These are phyloP conservation scores for Luperina nickerlii DNA, from an alignment of 2,888 invertebrate species.

Conservation along the genomic window DNA sequence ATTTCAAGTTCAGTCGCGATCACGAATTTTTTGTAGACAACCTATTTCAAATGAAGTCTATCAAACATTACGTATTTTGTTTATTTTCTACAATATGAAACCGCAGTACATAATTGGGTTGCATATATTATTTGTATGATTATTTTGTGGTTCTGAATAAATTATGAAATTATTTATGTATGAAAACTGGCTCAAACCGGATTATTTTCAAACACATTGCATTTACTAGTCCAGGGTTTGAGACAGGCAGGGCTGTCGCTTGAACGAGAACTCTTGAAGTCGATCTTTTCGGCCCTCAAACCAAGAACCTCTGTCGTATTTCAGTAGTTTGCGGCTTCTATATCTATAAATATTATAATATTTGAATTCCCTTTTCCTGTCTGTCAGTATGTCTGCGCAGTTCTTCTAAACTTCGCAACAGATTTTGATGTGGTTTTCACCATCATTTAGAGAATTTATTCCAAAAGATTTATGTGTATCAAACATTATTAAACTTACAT, in stretches of 20 bases:
- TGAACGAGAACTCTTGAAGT: neutral
- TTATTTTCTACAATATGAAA: neutral
- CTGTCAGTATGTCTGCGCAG: neutral
- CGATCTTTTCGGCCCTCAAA: neutral
- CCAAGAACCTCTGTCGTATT: no score
- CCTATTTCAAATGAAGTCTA: slow-evolving; percentile 1
- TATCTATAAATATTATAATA: neutral
- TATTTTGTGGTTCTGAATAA: neutral
- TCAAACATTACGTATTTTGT: neutral
- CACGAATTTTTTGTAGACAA: neutral
- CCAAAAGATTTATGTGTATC: neutral
- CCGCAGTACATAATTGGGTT: neutral
- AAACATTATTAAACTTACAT: no score
- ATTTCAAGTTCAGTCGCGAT: neutral
- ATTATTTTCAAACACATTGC: neutral
- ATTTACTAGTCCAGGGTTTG: neutral
- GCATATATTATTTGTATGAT: slow-evolving; percentile 6
- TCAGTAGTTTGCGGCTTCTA: neutral
- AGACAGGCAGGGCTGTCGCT: neutral
- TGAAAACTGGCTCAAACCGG: neutral
- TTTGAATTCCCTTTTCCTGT: no score
- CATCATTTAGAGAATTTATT: neutral
- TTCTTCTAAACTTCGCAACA: neutral
- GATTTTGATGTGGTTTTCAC: neutral
- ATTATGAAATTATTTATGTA: neutral